Base-by-base conservation (phyloP, 2,888 invertebrate species). In the Gibbula magus region DNA sequence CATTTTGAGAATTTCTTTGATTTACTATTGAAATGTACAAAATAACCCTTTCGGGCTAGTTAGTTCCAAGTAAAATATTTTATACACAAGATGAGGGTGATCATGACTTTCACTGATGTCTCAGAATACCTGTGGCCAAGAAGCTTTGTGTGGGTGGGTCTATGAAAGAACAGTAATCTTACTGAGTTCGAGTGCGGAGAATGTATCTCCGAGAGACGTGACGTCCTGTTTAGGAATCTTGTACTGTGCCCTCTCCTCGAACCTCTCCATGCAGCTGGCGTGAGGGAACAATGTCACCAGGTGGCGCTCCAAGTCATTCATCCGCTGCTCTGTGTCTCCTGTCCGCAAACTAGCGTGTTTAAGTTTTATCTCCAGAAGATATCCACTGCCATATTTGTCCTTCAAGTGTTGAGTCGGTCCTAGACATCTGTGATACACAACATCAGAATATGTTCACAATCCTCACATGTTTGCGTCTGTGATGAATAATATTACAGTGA, bases 401-500 rank as follows among this genome's bases (percentile, higher is more conserved):
- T 97, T 97, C 83, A 97, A 93, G 91, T 97, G 97, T 92, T 97
- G 97, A 54, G 96, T 96, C 51, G 97, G 96, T 73, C 97, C 97
- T 84, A 97, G 94, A 93, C 97, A 97, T 87, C 96, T 96, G 87
- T 18, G 90, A 13, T 45, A 13, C 1, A 4, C 1, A 1, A 45
- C 1, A 13, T 35, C n/a, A n/a, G n/a, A n/a, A n/a, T n/a, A n/a
- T n/a, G n/a, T n/a, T n/a, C n/a, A n/a, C 13, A 45, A 45, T 45
- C 1, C n/a, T n/a, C n/a, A 45, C 5, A 45, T 45, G 5, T 10
- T 10, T 45, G n/a, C n/a, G n/a, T n/a, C n/a, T n/a, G n/a, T n/a
- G n/a, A n/a, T n/a, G n/a, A n/a, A n/a, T n/a, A n/a, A n/a, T n/a
- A n/a, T n/a, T n/a, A n/a, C n/a, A n/a, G n/a, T n/a, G n/a, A n/a